Percentiles rank a stretch among this genome's conserved stretches.
These are phyloP conservation scores for Dasysyrphus tricinctus DNA, from an alignment of 2,888 invertebrate genomes.

Conservation along the genomic window DNA sequence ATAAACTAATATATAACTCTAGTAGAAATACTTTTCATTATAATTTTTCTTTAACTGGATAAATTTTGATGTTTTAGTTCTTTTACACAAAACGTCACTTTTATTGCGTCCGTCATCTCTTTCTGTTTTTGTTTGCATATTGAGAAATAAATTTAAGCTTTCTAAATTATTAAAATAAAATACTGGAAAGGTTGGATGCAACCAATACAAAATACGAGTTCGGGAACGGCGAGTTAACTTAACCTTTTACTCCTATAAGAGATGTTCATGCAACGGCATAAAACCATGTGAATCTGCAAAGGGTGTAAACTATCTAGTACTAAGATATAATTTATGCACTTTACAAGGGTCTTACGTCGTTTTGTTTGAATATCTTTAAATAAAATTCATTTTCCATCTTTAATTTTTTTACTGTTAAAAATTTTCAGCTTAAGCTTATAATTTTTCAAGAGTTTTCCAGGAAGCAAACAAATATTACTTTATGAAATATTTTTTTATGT, in stretches of 20 bases:
- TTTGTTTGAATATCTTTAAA: neutral
- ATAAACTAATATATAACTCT: no score
- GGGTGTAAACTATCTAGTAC: neutral
- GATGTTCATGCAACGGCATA: neutral
- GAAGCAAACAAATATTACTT: conserved; percentile 31
- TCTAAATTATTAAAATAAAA: no score
- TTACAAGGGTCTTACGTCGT: neutral
- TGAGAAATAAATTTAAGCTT: neutral
- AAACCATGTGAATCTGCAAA: neutral
- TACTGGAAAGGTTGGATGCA: neutral
- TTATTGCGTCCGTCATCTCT: neutral
- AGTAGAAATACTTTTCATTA: no score
- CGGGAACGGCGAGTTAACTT: neutral
- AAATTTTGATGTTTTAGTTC: neutral
- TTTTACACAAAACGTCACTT: no score
- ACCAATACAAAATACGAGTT: neutral
- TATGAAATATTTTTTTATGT: conserved; percentile 64
- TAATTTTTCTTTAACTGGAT: no score
- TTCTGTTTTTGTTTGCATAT: neutral
- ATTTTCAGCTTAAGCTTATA: neutral
- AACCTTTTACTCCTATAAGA: neutral
- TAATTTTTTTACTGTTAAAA: neutral
- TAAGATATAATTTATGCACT: neutral
- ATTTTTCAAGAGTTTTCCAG: neutral
- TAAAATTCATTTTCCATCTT: conserved; percentile 1